phyloP scores from a whole-genome alignment of 2,797 vertebrate genomes.

The Sebastolobus altivelis region DNA sequence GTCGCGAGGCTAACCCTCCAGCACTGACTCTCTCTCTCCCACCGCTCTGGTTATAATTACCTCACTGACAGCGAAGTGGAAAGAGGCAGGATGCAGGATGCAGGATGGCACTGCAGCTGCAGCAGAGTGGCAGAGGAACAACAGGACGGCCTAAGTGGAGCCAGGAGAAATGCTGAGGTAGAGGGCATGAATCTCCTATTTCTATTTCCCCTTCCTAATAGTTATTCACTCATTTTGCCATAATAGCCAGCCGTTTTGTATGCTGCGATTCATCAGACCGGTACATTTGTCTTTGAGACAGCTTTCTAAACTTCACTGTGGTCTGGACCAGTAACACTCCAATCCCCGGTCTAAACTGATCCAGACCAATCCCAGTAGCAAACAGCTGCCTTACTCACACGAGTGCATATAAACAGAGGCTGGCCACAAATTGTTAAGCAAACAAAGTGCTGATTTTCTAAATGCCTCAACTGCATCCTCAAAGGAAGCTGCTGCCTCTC shows the following conservation, averaged over 20 bases:
- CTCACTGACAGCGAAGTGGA: conserved; percentile 56
- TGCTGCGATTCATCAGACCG: conserved; percentile 29
- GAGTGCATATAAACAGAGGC: conserved; percentile 56
- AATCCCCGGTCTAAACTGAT: conserved; percentile 54
- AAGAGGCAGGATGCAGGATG: conserved; percentile 47
- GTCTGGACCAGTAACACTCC: conserved; percentile 31
- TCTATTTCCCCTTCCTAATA: conserved; percentile 23
- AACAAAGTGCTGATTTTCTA: conserved; percentile 58
- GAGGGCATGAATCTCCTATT: conserved; percentile 18
- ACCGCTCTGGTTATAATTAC: conserved; percentile 59
- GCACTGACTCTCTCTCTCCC: conserved; percentile 55
- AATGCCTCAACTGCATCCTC: conserved; percentile 44
- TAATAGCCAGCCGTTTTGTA: conserved; percentile 15
- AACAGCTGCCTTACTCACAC: conserved; percentile 60
- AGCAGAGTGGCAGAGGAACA: conserved; percentile 46
- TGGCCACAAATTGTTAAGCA: conserved; percentile 65
- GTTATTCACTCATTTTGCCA: conserved; percentile 35
- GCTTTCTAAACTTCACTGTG: conserved; percentile 55
- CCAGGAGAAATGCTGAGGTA: conserved; percentile 36
- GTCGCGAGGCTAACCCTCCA: conserved; percentile 42
- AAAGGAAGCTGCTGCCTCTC: conserved; percentile 55
- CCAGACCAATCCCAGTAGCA: conserved; percentile 55
- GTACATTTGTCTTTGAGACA: conserved; percentile 48
- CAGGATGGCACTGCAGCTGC: conserved; percentile 45
- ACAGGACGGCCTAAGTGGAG: conserved; percentile 43